phyloP scores from a whole-genome alignment of 2,888 invertebrate genomes.

The Cephus nigrinus region DNA sequence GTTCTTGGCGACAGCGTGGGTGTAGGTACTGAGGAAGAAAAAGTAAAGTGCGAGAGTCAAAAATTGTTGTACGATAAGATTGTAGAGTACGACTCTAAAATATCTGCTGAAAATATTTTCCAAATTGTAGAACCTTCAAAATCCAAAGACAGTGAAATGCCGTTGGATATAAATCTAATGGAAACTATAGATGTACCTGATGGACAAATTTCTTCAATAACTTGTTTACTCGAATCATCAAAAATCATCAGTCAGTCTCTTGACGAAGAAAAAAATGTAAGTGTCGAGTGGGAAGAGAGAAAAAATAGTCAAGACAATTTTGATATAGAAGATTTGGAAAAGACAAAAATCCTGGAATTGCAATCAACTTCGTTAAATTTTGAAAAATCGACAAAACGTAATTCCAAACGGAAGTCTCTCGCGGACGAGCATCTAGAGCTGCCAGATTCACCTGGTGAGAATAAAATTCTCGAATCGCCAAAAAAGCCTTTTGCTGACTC shows the following conservation, averaged over 20 bases:
- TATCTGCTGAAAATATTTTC: not conserved
- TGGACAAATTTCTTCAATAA: not conserved
- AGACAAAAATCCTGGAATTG: not conserved
- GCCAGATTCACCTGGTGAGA: slow-evolving; percentile 10
- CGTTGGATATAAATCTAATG: not conserved
- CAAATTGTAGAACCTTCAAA: not conserved
- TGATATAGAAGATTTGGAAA: not conserved
- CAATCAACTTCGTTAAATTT: not conserved
- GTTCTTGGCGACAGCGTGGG: not conserved
- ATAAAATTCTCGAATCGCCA: not conserved
- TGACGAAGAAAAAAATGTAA: not conserved
- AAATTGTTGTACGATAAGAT: not conserved
- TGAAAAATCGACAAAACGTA: slow-evolving; percentile 22
- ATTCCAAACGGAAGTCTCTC: slow-evolving; percentile 36
- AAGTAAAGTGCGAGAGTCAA: not conserved
- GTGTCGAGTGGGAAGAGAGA: not conserved
- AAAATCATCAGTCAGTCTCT: not conserved
- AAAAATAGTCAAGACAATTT: not conserved
- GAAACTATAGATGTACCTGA: not conserved
- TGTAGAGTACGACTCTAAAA: not conserved
- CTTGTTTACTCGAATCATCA: not conserved
- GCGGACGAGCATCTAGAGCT: slow-evolving; percentile 32
- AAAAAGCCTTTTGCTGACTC: not conserved
- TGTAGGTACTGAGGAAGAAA: not conserved
- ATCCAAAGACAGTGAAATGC: not conserved